phyloP scores from a whole-genome alignment of 2,797 vertebrate genomes.

The Notolabrus celidotus region DNA sequence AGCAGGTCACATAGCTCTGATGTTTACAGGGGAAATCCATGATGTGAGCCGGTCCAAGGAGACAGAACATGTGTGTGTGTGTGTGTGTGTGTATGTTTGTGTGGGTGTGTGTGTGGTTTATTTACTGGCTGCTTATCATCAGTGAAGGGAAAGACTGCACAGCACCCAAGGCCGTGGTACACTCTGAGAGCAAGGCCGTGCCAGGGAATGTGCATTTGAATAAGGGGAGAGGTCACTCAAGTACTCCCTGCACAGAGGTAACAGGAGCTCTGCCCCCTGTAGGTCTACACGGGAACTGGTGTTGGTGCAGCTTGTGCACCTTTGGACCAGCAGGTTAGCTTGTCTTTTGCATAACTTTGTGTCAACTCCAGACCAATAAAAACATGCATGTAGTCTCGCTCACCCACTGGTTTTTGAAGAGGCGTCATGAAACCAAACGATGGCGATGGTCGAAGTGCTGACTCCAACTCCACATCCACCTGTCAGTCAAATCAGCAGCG shows the following conservation, averaged over 20 bases:
- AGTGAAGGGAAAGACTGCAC: constrained; percentile 38
- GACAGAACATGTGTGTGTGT: neutral
- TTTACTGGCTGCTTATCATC: constrained; percentile 42
- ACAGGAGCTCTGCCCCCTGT: constrained; percentile 38
- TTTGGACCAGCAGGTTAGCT: neutral
- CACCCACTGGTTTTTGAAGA: no score
- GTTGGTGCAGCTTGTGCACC: neutral
- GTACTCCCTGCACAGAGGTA: constrained; percentile 21
- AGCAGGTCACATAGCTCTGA: constrained; percentile 53
- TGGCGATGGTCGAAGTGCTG: no score
- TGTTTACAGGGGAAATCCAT: constrained; percentile 71
- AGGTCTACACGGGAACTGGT: constrained; percentile 11
- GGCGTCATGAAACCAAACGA: no score
- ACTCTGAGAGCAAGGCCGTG: constrained; percentile 17
- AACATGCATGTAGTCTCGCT: no score
- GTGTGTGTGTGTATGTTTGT: constrained; percentile 18
- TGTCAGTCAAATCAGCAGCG: no score
- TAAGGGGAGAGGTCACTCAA: constrained; percentile 54
- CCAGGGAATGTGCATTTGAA: constrained; percentile 57
- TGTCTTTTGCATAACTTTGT: no score
- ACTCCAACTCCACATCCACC: no score
- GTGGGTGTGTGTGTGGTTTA: constrained; percentile 30
- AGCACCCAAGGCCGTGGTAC: constrained; percentile 38
- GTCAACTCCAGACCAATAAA: no score
- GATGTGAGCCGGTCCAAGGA: constrained; percentile 34